Base-by-base conservation (phyloP, 2,797 vertebrate genomes). In the Enteromius mattozi region DNA sequence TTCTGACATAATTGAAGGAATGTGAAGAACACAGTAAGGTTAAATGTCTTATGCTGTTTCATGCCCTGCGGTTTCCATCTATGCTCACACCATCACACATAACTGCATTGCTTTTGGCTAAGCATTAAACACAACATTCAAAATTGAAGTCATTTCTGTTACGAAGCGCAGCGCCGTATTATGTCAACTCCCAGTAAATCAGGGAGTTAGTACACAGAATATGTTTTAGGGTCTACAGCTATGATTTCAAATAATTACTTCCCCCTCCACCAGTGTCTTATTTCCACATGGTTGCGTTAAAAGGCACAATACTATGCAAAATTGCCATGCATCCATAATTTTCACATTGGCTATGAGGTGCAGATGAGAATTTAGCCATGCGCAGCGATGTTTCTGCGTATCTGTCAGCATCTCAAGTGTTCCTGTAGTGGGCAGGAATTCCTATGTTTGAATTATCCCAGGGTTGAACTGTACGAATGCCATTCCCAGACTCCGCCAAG, bases 341-440 rank as follows among this genome's bases (percentile, higher is more conserved):
- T 17, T 14, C 12, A 35, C 47, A 78, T 70, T 81, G 65, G 24
- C 21, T 83, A 17, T 10, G 49, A 69, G 65, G 74, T 56, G 59
- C 72, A 68, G 2, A 68, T 56, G 51, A 54, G 72, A 24, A 61
- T 8, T 70, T 19, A 35, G 24, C 19, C 35, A 74, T 68, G 78
- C 19, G 33, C 45, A 69, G 21, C 37, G 6, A 10, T 66, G 17
- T 56, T 33, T 82, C 17, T 51, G 4, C 6, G 0, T n/a, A 30
- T 37, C 81, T 63, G 51, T 42, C 84, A 19, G 90, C 47, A 61
- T 54, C 76, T 87, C 90, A 93, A 94, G 93, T 92, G 92, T 90
- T 86, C 83, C 89, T 27, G 91, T 90, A 90, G 90, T 91, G 88
- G 86, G 83, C 92, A 94, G 93, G 93, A 94, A 94, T 93, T 94